These are phyloP conservation scores for Takifugu rubripes DNA, from an alignment of 2,797 vertebrate genomes.

Conservation along the genomic window DNA sequence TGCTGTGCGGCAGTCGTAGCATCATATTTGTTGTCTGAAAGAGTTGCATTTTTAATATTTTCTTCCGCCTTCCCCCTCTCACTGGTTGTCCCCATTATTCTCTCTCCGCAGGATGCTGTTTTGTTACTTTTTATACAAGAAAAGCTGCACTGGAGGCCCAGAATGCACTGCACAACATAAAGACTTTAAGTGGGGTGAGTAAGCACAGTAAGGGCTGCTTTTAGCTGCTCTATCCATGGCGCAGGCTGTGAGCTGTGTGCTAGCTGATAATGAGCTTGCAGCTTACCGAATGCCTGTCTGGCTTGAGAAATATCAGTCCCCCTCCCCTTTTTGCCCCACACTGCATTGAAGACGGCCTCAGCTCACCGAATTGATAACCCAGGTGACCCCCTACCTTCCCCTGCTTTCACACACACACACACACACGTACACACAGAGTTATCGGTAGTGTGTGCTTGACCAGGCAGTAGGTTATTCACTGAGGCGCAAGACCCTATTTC, in stretches of 20 bases:
- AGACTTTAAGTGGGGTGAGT: conserved; percentile 99
- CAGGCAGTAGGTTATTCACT: conserved; percentile 25
- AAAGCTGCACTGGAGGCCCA: conserved; percentile 99
- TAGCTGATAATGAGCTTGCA: conserved; percentile 55
- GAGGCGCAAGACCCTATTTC: conserved; percentile 15
- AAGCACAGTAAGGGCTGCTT: conserved; percentile 56
- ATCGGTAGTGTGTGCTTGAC: conserved; percentile 25
- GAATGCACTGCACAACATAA: conserved; percentile 99
- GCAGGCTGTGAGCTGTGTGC: conserved; percentile 42
- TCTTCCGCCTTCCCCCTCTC: conserved; percentile 21
- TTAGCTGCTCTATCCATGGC: conserved; percentile 50
- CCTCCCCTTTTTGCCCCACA: conserved; percentile 15
- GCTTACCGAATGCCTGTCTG: conserved; percentile 45
- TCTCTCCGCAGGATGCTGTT: conserved; percentile 92
- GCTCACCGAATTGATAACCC: conserved; percentile 34
- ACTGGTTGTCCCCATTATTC: conserved; percentile 39
- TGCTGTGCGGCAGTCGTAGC: conserved; percentile 28
- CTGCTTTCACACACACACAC: background rate
- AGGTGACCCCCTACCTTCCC: conserved; percentile 4
- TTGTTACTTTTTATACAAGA: conserved; percentile 99
- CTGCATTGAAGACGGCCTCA: conserved; percentile 23
- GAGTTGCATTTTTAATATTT: conserved; percentile 38
- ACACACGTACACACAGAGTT: conserved; percentile 6
- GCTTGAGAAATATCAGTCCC: conserved; percentile 35
- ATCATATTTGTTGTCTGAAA: conserved; percentile 32